phyloP scores from a whole-genome alignment of 2,797 vertebrate genomes.

The Trachurus trachurus region DNA sequence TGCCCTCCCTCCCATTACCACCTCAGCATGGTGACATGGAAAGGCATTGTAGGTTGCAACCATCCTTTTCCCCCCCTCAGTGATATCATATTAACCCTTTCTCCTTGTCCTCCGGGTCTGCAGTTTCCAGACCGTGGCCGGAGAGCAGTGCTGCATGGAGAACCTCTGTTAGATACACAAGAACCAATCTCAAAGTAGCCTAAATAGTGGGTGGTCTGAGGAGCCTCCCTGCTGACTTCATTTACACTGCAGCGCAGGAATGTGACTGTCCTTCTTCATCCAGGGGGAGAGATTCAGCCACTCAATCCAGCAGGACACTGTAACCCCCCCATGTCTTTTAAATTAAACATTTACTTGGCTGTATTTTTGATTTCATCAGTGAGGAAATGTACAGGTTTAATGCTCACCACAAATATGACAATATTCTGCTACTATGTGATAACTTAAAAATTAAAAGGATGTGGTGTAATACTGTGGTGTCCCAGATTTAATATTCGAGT shows the following conservation, averaged over 20 bases:
- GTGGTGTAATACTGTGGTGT: too few relatives aligned
- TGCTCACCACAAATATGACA: too few relatives aligned
- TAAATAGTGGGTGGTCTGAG: constrained; percentile 44
- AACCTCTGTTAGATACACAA: constrained; percentile 36
- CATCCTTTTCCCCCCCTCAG: background rate
- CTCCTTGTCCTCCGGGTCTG: constrained; percentile 17
- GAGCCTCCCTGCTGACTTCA: constrained; percentile 43
- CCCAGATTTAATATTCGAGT: too few relatives aligned
- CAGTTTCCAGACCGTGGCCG: constrained; percentile 46
- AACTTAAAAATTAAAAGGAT: too few relatives aligned
- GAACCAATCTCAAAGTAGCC: constrained; percentile 36
- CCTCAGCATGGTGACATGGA: constrained; percentile 19
- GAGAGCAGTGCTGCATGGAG: constrained; percentile 11
- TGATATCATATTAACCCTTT: constrained; percentile 56
- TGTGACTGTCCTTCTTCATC: constrained; percentile 23
- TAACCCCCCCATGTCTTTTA: too few relatives aligned
- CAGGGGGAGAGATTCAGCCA: background rate
- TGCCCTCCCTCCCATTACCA: constrained; percentile 9
- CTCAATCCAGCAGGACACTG: too few relatives aligned
- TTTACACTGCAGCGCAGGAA: constrained; percentile 49
- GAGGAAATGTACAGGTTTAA: too few relatives aligned
- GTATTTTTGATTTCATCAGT: too few relatives aligned
- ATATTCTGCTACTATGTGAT: too few relatives aligned
- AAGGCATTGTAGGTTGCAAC: constrained; percentile 28
- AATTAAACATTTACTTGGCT: too few relatives aligned